Evolutionary conservation across 2,797 vertebrate genomes (phyloP).

Genomic region (Acanthis flammea): DNA sequence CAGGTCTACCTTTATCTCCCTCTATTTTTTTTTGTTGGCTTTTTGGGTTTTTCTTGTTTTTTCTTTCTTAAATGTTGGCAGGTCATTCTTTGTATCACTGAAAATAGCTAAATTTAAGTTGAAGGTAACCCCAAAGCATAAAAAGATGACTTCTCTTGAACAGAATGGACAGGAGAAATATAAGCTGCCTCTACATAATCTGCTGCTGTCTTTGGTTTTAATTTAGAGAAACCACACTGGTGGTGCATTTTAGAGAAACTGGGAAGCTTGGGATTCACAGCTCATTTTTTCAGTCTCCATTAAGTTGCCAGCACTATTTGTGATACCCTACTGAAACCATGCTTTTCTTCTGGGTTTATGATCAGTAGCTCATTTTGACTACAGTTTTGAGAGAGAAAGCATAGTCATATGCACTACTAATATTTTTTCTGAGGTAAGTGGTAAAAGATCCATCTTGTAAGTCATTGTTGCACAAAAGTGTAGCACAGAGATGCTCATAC

Average conservation of each 20-base stretch:
- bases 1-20: rapidly evolving
- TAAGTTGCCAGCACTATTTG: background rate
- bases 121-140: background rate
- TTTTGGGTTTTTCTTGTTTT: background rate
- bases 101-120: background rate
- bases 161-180: background rate
- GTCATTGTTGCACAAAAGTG: background rate
- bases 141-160: background rate
- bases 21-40: background rate
- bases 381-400: background rate
- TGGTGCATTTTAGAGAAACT: background rate
- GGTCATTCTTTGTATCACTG: background rate
- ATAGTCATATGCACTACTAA: background rate
- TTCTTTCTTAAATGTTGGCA: rapidly evolving
- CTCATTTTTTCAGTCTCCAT: background rate
- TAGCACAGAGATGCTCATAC: background rate
- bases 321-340: background rate
- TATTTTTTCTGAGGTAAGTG: background rate
- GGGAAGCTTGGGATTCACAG: background rate
- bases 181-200: background rate
- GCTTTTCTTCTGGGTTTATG: background rate
- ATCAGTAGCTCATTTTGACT: background rate
- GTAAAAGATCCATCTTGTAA: background rate
- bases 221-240: background rate
- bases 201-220: background rate